These are phyloP conservation scores for Heliconius eleuchia DNA, from an alignment of 1,140 invertebrate genomes.

Conservation along the genomic window DNA sequence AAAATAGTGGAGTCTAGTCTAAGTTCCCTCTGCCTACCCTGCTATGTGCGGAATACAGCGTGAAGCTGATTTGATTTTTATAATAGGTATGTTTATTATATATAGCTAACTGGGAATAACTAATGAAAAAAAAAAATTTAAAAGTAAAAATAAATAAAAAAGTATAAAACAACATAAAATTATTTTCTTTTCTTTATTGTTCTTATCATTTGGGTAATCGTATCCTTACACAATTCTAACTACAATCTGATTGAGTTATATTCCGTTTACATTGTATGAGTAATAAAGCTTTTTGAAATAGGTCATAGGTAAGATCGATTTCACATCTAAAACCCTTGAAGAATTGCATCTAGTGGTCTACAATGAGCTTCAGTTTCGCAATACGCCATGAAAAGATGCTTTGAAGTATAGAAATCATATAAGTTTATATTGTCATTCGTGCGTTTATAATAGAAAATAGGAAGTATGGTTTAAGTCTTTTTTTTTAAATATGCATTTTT, in stretches of 20 bases:
- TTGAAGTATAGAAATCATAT: constrained; percentile 31
- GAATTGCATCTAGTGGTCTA: constrained; percentile 25
- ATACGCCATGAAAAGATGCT: constrained; percentile 25
- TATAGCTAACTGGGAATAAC: no score
- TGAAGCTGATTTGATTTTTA: no score
- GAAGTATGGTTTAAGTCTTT: no score
- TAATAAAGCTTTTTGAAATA: constrained; percentile 15
- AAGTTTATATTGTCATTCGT: constrained; percentile 22
- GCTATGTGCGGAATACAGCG: no score
- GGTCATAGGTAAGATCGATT: constrained; percentile 26
- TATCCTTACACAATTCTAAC: neutral
- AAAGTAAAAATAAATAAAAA: no score
- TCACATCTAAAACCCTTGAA: constrained; percentile 24
- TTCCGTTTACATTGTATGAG: neutral
- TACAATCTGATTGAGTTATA: neutral
- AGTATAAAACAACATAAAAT: no score
- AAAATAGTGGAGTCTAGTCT: no score
- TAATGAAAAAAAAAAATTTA: no score
- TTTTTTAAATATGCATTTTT: neutral
- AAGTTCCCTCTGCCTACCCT: no score
- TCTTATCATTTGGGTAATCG: neutral
- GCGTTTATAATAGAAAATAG: no score
- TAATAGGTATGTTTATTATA: no score
- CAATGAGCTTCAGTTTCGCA: constrained; percentile 24
- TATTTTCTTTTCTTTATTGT: no score